These are phyloP conservation scores for Leucophenga montana DNA, from an alignment of 2,888 invertebrate genomes.

Conservation along the genomic window DNA sequence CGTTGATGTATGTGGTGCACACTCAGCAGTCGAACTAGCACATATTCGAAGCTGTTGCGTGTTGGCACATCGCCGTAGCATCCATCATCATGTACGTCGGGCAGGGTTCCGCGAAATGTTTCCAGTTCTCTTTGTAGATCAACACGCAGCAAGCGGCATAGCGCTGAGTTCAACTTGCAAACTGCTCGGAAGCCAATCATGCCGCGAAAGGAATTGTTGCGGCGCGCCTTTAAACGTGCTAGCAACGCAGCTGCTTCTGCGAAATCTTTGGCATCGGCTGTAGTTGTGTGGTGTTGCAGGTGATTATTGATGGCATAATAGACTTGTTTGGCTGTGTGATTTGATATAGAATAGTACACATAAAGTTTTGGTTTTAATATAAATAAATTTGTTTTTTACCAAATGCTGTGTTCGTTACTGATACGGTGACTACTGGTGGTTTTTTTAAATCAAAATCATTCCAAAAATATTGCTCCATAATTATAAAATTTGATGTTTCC, in stretches of 20 bases:
- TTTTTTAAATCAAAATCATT: conserved; percentile 68
- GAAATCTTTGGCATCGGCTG: conserved; percentile 50
- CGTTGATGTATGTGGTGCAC: conserved; percentile 61
- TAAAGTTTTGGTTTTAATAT: too few relatives aligned
- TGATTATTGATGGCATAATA: conserved; percentile 50
- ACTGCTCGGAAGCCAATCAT: conserved; percentile 67
- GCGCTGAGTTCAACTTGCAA: conserved; percentile 66
- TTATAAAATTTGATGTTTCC: not conserved
- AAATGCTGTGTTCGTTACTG: conserved; percentile 48
- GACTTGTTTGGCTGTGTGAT: conserved; percentile 52
- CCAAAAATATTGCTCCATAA: conserved; percentile 60
- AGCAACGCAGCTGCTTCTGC: conserved; percentile 65
- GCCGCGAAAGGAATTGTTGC: conserved; percentile 68
- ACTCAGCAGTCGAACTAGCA: conserved; percentile 60
- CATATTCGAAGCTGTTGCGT: conserved; percentile 59
- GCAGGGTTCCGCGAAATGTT: conserved; percentile 61
- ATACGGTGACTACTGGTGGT: conserved; percentile 65
- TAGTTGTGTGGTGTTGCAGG: conserved; percentile 44
- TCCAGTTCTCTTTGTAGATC: conserved; percentile 62
- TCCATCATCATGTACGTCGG: conserved; percentile 55
- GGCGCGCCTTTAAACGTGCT: conserved; percentile 68
- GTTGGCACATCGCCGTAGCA: conserved; percentile 59
- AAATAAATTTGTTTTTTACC: conserved; percentile 47
- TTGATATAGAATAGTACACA: not conserved
- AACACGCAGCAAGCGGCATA: conserved; percentile 65